phyloP scores from a whole-genome alignment of 92 coral and sea anemone genomes.

The Phenganax stokvisi region DNA sequence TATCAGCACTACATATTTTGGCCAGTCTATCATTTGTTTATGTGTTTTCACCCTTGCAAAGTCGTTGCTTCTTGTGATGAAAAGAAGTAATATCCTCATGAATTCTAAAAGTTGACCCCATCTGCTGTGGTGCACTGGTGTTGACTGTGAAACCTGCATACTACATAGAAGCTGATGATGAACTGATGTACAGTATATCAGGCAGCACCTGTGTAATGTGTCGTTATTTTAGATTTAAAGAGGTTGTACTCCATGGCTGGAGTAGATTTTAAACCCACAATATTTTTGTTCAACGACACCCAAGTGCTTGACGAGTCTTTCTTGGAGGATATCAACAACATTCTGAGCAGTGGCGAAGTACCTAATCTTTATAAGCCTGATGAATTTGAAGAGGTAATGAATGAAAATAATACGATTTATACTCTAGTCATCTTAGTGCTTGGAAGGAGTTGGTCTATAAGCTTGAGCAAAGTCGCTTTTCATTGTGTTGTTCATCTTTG shows the following conservation, averaged over 20 bases:
- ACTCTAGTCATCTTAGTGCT: background rate
- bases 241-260: constrained; percentile 82
- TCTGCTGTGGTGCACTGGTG: too few species aligned
- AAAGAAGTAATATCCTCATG: too few species aligned
- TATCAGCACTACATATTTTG: too few species aligned
- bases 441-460: too few species aligned
- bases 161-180: too few species aligned
- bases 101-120: too few species aligned
- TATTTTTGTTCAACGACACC: constrained; percentile 95
- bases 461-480: too few species aligned
- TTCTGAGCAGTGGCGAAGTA: constrained; percentile 98
- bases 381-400: constrained; percentile 89
- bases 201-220: background rate
- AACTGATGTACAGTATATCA: background rate
- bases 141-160: too few species aligned
- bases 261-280: constrained; percentile 94
- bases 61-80: too few species aligned
- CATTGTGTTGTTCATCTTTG: too few species aligned
- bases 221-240: constrained; percentile 64
- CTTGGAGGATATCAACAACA: constrained; percentile 93
- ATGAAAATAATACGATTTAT: background rate
- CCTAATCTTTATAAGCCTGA: constrained; percentile 98
- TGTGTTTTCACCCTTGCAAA: too few species aligned
- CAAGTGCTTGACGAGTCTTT: constrained; percentile 94
- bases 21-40: too few species aligned